Conservation (phyloP, 1,140 invertebrate species). For the Aricia agestis region DNA sequence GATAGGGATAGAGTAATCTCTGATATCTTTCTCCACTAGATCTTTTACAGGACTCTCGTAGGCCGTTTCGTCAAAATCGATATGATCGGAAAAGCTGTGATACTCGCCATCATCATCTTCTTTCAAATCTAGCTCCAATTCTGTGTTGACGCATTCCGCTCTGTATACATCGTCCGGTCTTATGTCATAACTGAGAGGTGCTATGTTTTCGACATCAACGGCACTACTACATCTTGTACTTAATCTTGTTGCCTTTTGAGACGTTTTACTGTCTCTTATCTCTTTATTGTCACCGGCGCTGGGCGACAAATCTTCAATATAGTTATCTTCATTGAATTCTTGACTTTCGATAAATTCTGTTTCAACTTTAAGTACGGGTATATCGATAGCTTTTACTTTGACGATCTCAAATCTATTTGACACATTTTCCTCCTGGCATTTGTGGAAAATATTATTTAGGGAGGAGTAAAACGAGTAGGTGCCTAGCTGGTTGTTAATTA, state of each 20-base stretch:
- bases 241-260: background rate
- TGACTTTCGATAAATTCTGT: conserved; percentile 63
- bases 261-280: background rate
- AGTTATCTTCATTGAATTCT: conserved; percentile 67
- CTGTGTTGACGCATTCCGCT: conserved; percentile 29
- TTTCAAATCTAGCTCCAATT: conserved; percentile 34
- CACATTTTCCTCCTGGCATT: conserved; percentile 36
- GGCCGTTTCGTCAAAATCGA: conserved; percentile 51
- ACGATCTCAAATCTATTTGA: conserved; percentile 29
- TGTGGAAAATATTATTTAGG: conserved; percentile 46
- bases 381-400: conserved; percentile 41
- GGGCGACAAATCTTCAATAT: conserved; percentile 39
- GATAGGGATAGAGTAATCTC: conserved; percentile 68
- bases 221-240: background rate
- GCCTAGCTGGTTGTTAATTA: conserved; percentile 24
- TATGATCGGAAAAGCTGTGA: conserved; percentile 65
- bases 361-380: conserved; percentile 47
- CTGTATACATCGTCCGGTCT: conserved; percentile 21
- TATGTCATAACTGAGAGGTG: background rate
- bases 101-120: conserved; percentile 58
- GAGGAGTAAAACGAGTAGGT: conserved; percentile 41
- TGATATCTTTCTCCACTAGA: conserved; percentile 68
- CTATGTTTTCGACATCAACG: background rate
- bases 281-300: conserved; percentile 16
- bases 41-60: conserved; percentile 70